Percentiles rank a stretch among this genome's conserved stretches.
phyloP scores from a whole-genome alignment of 2,113 vertebrate genomes.

The Nerophis ophidion region DNA sequence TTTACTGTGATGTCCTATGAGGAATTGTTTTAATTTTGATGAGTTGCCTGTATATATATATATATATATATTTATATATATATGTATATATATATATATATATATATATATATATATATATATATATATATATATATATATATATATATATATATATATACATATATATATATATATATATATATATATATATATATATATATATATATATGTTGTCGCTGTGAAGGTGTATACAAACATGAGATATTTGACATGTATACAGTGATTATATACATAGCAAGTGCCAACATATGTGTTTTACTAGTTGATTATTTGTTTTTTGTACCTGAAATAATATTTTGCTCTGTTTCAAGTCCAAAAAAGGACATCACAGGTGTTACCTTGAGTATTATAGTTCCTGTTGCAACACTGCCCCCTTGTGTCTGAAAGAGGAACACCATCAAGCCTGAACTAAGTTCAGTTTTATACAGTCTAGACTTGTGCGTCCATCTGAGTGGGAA shows the following conservation, averaged over 20 bases:
- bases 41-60: too few species aligned
- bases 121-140: too few species aligned
- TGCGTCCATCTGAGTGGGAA: too few species aligned
- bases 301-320: background rate
- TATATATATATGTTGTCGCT: background rate
- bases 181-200: too few species aligned
- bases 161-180: too few species aligned
- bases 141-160: too few species aligned
- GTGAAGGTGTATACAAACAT: background rate
- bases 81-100: too few species aligned
- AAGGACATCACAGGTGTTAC: conserved; percentile 14
- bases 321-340: conserved; percentile 22
- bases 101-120: too few species aligned
- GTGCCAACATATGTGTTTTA: background rate
- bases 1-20: too few species aligned
- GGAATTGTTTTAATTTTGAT: too few species aligned
- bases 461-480: background rate
- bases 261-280: background rate
- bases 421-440: conserved; percentile 24
- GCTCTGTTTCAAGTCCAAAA: conserved; percentile 24
- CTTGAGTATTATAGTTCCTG: conserved; percentile 35
- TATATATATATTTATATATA: too few species aligned
- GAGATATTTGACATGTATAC: background rate
- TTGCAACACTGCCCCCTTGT: conserved; percentile 70
- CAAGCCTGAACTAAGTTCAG: background rate